These are phyloP conservation scores for Eugnorisma glareosa DNA, from an alignment of 2,888 invertebrate species.

Conservation along the genomic window DNA sequence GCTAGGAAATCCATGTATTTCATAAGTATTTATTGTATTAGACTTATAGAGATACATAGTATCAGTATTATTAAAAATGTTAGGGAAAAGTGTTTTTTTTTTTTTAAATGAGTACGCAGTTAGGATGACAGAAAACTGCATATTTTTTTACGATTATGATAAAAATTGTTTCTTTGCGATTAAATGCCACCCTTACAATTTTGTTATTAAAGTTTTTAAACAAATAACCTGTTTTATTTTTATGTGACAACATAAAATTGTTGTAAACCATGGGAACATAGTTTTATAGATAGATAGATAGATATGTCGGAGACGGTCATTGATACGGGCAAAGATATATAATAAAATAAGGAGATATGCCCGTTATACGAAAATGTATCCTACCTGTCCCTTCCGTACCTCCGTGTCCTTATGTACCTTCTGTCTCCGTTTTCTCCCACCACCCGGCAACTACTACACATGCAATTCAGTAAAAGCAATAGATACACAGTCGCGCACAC, in stretches of 20 bases:
- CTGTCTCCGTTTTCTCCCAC: no score
- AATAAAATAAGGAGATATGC: no score
- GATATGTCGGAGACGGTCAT: no score
- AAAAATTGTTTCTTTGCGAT: not conserved
- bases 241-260: not conserved
- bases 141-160: not conserved
- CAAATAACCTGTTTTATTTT: constrained; percentile 3
- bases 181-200: not conserved
- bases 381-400: no score
- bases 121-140: not conserved
- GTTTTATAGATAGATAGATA: no score
- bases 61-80: constrained; percentile 42
- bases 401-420: no score
- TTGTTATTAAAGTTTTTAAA: constrained; percentile 35
- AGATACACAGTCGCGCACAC: no score
- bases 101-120: not conserved
- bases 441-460: no score
- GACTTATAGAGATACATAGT: constrained; percentile 13
- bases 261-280: not conserved
- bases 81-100: not conserved
- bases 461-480: no score
- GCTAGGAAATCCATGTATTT: not conserved
- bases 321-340: no score
- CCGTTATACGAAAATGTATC: no score
- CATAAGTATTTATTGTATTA: constrained; percentile 32